Evolutionary conservation across 2,888 invertebrate species (phyloP), one percentile per base, ranked within the genome.

Genomic region (Ceraclea dissimilis): DNA sequence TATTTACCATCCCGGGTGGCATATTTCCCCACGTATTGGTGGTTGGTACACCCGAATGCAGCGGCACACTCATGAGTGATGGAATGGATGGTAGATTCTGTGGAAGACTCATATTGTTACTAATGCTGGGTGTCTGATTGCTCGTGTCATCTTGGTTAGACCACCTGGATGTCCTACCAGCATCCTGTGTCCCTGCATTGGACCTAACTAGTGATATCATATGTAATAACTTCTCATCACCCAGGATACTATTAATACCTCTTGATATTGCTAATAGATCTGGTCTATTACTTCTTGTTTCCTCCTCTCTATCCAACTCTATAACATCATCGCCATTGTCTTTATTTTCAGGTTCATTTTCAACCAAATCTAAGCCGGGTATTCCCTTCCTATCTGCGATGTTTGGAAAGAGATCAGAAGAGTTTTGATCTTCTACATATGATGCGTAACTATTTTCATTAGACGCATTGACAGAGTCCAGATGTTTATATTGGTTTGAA

Each of bases 301-400:
- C 18, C 50, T 46, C 51, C 34, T 51, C 65, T 54, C 68, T 71
- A 60, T 71, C 70, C 43, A 75, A 72, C 58, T 74, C 73, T 62
- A 74, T 69, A 13, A 74, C 67, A 53, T 73, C 72, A 8, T 13
- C 33, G 11, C 4, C 13, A n/a, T 22, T 52, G 6, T 31, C 39
- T 34, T 55, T 31, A 20, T 47, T 26, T 8, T 49, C 46, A 21
- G 20, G 13, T 13, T 39, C 49, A 2, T 79, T 79, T 61, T 75
- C 76, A 10, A 85, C 82, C 58, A 88, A 76, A 75, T 88, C 88
- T 56, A 88, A 74, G 0, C 88, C 88, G 10, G 88, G 88, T 66
- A 88, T 88, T 44, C 82, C 83, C 64, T 79, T 81, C 51, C 67
- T 65, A 21, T 69, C 65, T 16, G 46, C 22, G 11, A 49, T 17